Conservation (phyloP, 1,140 invertebrate species). For the Laupala kohalensis region DNA sequence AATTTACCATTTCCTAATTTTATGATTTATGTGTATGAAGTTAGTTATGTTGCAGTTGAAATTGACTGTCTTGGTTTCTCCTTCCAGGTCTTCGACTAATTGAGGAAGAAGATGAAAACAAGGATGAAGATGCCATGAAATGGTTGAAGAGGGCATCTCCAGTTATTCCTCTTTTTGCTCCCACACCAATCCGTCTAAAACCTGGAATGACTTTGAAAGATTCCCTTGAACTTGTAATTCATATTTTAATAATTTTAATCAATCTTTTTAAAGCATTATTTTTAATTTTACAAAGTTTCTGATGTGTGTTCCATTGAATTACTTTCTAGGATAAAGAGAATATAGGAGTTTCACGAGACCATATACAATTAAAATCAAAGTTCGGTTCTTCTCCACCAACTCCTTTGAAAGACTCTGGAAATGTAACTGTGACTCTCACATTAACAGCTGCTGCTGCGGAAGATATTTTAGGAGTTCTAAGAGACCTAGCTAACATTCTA, state of each 20-base stretch:
- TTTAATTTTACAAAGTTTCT: conserved; percentile 2
- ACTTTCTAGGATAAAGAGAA: conserved; percentile 33
- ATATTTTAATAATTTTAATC: background rate
- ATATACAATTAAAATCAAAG: conserved; percentile 18
- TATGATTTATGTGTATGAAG: no score
- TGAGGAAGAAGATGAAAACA: conserved; percentile 38
- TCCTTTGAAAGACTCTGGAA: conserved; percentile 56
- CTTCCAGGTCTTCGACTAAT: conserved; percentile 44
- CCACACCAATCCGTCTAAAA: conserved; percentile 57
- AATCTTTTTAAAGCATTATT: background rate
- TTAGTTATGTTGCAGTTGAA: background rate
- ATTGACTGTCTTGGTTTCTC: background rate
- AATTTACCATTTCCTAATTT: background rate
- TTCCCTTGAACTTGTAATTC: conserved; percentile 32
- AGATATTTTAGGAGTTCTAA: conserved; percentile 80
- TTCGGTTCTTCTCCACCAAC: conserved; percentile 34
- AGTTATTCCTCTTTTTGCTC: conserved; percentile 54
- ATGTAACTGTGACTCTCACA: conserved; percentile 87
- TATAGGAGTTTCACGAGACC: conserved; percentile 25
- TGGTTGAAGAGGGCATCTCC: conserved; percentile 45
- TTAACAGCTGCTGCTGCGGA: conserved; percentile 78
- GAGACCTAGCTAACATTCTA: conserved; percentile 79
- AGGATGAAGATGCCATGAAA: conserved; percentile 35
- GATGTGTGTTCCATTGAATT: background rate
- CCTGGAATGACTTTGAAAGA: conserved; percentile 37